These are phyloP conservation scores for Drosophila planitibia DNA, from an alignment of 2,888 invertebrate genomes.

Conservation along the genomic window DNA sequence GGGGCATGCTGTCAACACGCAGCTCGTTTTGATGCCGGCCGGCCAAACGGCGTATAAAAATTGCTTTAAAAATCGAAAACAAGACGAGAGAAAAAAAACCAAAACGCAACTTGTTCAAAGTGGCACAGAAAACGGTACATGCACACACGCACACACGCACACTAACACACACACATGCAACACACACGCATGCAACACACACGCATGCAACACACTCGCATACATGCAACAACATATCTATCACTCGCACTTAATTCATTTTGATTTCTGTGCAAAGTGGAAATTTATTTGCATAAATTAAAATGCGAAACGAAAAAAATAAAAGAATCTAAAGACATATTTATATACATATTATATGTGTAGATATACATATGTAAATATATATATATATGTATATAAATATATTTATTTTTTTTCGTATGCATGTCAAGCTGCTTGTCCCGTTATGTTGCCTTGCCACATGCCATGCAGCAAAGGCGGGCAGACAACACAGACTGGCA, in stretches of 20 bases:
- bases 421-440: slow-evolving; percentile 69
- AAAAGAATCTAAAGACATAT: slow-evolving; percentile 24
- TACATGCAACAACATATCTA: slow-evolving; percentile 70
- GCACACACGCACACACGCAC: slow-evolving; percentile 24
- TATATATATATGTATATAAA: background rate
- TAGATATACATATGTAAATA: slow-evolving; percentile 9
- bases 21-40: slow-evolving; percentile 66
- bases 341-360: slow-evolving; percentile 17
- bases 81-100: slow-evolving; percentile 26
- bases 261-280: slow-evolving; percentile 82
- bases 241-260: slow-evolving; percentile 81
- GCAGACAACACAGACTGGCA: slow-evolving; percentile 28
- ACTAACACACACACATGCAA: slow-evolving; percentile 25
- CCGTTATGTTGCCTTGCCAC: slow-evolving; percentile 71
- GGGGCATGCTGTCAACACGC: slow-evolving; percentile 64
- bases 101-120: slow-evolving; percentile 64
- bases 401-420: slow-evolving; percentile 50
- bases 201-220: slow-evolving; percentile 6
- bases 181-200: slow-evolving; percentile 20
- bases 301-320: slow-evolving; percentile 49
- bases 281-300: slow-evolving; percentile 83
- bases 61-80: slow-evolving; percentile 78
- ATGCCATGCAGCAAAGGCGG: slow-evolving; percentile 19
- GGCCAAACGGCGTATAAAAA: slow-evolving; percentile 64
- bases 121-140: slow-evolving; percentile 75